Percentiles rank a stretch among this genome's conserved stretches.
Conservation (phyloP, 2,113 vertebrate genomes). For the Lutjanus erythropterus region DNA sequence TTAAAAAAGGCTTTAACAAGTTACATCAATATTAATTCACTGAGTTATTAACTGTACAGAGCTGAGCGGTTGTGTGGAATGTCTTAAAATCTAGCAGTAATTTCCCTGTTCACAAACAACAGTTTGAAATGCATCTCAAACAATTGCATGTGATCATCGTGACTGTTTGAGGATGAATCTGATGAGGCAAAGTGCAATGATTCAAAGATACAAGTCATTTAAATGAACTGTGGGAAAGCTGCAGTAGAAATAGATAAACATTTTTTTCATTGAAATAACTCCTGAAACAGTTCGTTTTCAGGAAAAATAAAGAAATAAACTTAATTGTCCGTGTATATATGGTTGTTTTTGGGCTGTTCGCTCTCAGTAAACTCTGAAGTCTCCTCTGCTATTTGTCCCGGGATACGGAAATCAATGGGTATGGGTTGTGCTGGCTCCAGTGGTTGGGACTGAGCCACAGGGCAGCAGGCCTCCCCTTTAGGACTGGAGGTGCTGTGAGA, state of each 20-base stretch:
- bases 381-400: slow-evolving; percentile 82
- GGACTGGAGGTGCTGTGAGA: slow-evolving; percentile 88
- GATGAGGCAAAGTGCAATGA: slow-evolving; percentile 64
- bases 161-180: slow-evolving; percentile 38
- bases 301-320: slow-evolving; percentile 45
- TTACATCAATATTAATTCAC: slow-evolving; percentile 42
- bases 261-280: slow-evolving; percentile 36
- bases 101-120: slow-evolving; percentile 47
- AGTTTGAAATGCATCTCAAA: slow-evolving; percentile 44
- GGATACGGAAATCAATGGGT: slow-evolving; percentile 89
- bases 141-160: slow-evolving; percentile 23
- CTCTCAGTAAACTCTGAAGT: slow-evolving; percentile 78
- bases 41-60: slow-evolving; percentile 60
- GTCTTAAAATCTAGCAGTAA: slow-evolving; percentile 28
- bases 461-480: slow-evolving; percentile 87
- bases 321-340: slow-evolving; percentile 75
- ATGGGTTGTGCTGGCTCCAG: slow-evolving; percentile 71
- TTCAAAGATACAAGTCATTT: slow-evolving; percentile 47
- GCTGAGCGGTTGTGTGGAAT: slow-evolving; percentile 48
- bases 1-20: slow-evolving; percentile 28
- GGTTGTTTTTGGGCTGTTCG: slow-evolving; percentile 78
- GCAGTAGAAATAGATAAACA: slow-evolving; percentile 29
- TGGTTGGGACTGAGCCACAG: slow-evolving; percentile 58
- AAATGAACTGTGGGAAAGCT: slow-evolving; percentile 30
- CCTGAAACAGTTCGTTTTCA: slow-evolving; percentile 57